Evolutionary conservation across 2,797 vertebrate genomes (phyloP).

Genomic region (Erpetoichthys calabaricus): DNA sequence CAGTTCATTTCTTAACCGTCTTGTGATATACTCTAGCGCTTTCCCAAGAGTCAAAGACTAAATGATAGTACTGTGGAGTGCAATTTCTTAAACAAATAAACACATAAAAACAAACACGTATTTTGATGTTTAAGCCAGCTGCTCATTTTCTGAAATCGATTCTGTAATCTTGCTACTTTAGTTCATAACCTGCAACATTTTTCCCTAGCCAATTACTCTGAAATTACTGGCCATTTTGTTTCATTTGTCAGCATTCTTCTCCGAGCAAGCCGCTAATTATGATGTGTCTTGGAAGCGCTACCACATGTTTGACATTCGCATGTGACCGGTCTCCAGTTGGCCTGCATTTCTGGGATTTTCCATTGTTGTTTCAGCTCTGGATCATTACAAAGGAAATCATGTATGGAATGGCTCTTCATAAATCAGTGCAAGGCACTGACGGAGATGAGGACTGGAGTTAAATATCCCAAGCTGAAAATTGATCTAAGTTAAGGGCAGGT

Average conservation of each 20-base stretch:
- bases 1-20: too few species aligned
- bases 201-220: conserved; percentile 2
- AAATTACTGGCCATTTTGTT: conserved; percentile 4
- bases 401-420: conserved; percentile 19
- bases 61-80: too few species aligned
- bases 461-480: background rate
- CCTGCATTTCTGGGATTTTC: conserved; percentile 4
- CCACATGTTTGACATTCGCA: conserved; percentile 3
- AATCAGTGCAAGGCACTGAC: conserved; percentile 24
- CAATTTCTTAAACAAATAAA: too few species aligned
- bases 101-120: too few species aligned
- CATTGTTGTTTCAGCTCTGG: conserved; percentile 29
- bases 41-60: too few species aligned
- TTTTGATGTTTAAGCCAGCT: too few species aligned
- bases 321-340: background rate
- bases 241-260: conserved; percentile 1
- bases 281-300: conserved; percentile 3
- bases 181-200: background rate
- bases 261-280: background rate
- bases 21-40: too few species aligned
- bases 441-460: conserved; percentile 26
- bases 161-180: too few species aligned
- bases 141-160: too few species aligned
- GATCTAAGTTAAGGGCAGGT: too few species aligned
- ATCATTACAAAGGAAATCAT: conserved; percentile 38